Base-by-base conservation (phyloP, 2,797 vertebrate species). In the Neosalanx taihuensis region DNA sequence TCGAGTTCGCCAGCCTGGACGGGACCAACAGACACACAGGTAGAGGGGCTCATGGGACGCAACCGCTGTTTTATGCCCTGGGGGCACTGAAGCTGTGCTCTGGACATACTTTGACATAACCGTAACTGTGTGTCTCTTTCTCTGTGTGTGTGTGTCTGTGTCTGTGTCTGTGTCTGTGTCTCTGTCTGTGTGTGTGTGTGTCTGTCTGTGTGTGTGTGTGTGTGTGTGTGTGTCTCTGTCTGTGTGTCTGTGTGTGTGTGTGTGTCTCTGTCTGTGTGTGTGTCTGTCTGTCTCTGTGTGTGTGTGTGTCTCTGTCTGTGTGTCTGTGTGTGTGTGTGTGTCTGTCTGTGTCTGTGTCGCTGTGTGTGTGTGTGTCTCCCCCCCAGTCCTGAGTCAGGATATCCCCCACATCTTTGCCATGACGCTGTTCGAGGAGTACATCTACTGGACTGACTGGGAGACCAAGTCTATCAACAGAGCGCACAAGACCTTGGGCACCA, bases 361-460 rank as follows among this genome's bases (percentile, higher is more conserved):
- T 70, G 33, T 31, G n/a, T 69, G 7, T 70, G 33, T 77, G 30
- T 72, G 61, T 69, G 35, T 59, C n/a, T 20, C 17, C 56, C 3
- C 26, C 69, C 46, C 64, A 92, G 91, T 92, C 41, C 84, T 92
- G 53, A 61, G 82, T 66, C 83, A 91, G 83, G 97, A 99, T 79
- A 99, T 99, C 86, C 98, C 98, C 0, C 98, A 99, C 90, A 99
- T 99, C 91, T 99, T 99, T 0, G 97, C 98, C 0, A 95, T 99
- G 93, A 97, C 98, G 17, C 91, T 99, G 83, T 99, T 99, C 23
- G 98, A 99, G 90, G 97, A 99, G 84, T 97, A 92, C 76, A 97
- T 99, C 78, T 99, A 99, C 92, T 99, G 97, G 97, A 98, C 98
- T 0, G 98, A 99, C 89, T 99, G 98, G 97, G 98, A 99, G 89